A percentile compares a stretch with the other conserved stretches of the same genome.
Evolutionary conservation across 2,797 vertebrate genomes (phyloP).

Genomic region (Hipposideros larvatus): DNA sequence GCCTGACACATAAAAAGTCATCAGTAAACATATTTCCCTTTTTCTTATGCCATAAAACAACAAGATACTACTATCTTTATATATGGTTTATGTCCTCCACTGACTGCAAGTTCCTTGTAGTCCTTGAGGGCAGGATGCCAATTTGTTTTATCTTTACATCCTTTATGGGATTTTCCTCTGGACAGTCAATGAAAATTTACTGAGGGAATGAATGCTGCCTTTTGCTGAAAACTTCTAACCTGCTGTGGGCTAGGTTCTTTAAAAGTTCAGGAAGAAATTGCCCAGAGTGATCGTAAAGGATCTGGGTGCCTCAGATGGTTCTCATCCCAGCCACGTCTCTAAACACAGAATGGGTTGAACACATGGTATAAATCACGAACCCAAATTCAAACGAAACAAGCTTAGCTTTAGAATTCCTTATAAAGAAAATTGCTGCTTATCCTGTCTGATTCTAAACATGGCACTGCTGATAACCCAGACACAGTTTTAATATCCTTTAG

Average conservation of each 20-base stretch:
- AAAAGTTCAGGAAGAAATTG: not conserved
- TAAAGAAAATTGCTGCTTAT: not conserved
- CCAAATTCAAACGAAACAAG: conserved; percentile 48
- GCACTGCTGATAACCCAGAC: not conserved
- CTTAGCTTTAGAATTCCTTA: conserved; percentile 46
- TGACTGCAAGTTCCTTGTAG: not conserved
- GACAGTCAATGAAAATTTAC: not conserved
- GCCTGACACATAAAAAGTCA: not conserved
- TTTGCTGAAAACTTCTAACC: conserved; percentile 17
- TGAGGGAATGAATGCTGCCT: not conserved
- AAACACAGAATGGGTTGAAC: not conserved
- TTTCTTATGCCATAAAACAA: not conserved
- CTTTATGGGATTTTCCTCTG: not conserved
- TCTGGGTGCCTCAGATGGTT: not conserved
- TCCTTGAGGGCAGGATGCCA: not conserved
- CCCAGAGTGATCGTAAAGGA: not conserved
- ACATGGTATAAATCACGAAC: not conserved
- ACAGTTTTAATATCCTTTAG: conserved; percentile 5
- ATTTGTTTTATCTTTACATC: not conserved
- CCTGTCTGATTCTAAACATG: not conserved
- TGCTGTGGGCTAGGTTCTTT: not conserved
- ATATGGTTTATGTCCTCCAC: not conserved
- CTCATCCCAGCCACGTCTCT: not conserved
- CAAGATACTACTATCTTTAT: not conserved
- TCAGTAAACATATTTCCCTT: not conserved